phyloP scores from a whole-genome alignment of 1,140 invertebrate genomes.

The Neodiprion fabricii region DNA sequence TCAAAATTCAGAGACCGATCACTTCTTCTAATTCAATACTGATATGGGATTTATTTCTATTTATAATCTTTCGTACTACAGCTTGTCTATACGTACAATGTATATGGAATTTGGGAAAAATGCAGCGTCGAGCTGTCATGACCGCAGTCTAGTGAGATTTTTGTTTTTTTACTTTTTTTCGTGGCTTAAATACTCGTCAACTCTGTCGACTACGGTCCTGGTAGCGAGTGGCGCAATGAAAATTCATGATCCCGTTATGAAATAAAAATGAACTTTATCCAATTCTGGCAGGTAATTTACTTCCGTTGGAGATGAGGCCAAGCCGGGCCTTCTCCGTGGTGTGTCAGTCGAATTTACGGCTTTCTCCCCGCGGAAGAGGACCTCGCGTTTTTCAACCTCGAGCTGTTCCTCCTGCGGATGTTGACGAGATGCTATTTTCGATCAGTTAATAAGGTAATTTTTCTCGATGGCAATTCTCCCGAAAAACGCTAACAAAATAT shows the following conservation, averaged over 20 bases:
- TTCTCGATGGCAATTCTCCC: not conserved
- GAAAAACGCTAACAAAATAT: constrained; percentile 8
- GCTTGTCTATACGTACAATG: too few relatives aligned
- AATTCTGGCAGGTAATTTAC: constrained; percentile 50
- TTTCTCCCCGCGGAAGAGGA: constrained; percentile 40
- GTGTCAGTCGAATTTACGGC: constrained; percentile 37
- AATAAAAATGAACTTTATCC: not conserved
- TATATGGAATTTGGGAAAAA: too few relatives aligned
- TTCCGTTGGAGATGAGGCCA: constrained; percentile 53
- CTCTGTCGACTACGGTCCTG: too few relatives aligned
- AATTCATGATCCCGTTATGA: not conserved
- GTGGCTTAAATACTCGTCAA: too few relatives aligned
- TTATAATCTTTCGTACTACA: too few relatives aligned
- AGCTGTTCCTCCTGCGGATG: constrained; percentile 17
- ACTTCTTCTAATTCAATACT: too few relatives aligned
- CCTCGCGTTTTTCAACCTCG: constrained; percentile 32
- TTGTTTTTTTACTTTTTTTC: too few relatives aligned
- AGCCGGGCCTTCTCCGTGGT: constrained; percentile 22
- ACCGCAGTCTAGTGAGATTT: too few relatives aligned
- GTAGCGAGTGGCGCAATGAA: too few relatives aligned
- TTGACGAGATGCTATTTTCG: constrained; percentile 19
- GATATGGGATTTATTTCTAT: too few relatives aligned
- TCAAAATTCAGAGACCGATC: too few relatives aligned
- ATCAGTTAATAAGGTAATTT: constrained; percentile 29
- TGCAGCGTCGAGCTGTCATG: too few relatives aligned